Conservation (phyloP, 2,797 vertebrate genomes). For the Austrolebias charrua region DNA sequence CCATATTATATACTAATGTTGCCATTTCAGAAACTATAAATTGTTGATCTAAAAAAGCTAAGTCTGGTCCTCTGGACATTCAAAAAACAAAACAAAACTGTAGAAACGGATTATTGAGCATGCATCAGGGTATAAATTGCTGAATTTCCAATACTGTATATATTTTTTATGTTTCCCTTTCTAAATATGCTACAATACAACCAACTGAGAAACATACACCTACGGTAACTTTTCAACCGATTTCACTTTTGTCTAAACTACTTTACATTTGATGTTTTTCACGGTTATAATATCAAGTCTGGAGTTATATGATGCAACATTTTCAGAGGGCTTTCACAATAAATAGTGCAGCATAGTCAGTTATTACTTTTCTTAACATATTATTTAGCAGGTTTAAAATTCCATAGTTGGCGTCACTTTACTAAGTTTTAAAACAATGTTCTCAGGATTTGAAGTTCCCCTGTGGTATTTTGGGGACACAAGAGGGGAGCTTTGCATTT, state of each 20-base stretch:
- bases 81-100: no score
- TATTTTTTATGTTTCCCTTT: no score
- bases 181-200: background rate
- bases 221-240: no score
- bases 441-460: conserved; percentile 14
- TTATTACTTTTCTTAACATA: background rate
- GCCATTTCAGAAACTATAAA: background rate
- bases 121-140: no score
- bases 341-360: background rate
- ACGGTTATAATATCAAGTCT: background rate
- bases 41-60: background rate
- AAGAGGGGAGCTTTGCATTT: conserved; percentile 7
- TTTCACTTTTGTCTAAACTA: no score
- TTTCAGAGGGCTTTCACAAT: background rate
- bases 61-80: no score
- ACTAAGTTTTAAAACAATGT: background rate
- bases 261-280: background rate
- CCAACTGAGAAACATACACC: no score
- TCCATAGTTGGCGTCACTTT: background rate
- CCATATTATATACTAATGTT: background rate
- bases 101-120: no score
- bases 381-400: conserved; percentile 11
- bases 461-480: conserved; percentile 9
- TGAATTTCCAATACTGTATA: no score
- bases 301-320: background rate